Evolutionary conservation across 2,797 vertebrate genomes (phyloP), one percentile per base, ranked within the genome.

Genomic region (Anabas testudineus): DNA sequence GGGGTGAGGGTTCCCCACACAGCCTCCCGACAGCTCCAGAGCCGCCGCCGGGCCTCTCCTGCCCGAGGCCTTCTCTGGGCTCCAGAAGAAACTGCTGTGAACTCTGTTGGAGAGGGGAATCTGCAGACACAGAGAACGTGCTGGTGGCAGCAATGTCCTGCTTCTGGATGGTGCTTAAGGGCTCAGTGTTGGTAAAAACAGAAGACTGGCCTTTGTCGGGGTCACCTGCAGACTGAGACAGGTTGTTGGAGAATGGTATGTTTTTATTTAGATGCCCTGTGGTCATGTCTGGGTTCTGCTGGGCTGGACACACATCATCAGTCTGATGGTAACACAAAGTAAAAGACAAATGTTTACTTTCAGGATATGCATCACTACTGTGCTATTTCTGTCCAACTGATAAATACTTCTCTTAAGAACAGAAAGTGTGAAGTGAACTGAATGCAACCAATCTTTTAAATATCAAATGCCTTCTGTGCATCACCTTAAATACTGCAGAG

Each of bases 141-240:
- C 88, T 90, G 18, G 92, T 71, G 42, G 94, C 90, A 53, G 95
- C 90, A 42, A 97, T 95, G 85, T 99, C 97, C 86, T 97, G 97
- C 0, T 97, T 94, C 61, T 98, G 96, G 81, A 99, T 96, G 9
- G 95, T 94, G 80, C 92, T 94, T 71, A 98, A 91, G 7, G 92
- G 72, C 78, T 99, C 97, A 48, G 95, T 76, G 59, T 85, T 91
- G 76, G 90, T 90, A 83, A 95, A 98, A 68, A 94, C 92, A 71
- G 96, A 88, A 16, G 93, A 73, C 79, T 95, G 95, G 67, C 93
- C 91, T 82, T 94, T 95, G 81, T 98, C 97, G 28, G 84, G 91
- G 69, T 98, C 96, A 14, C 92, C 85, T 72, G 94, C 81, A 86
- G 95, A 88, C 81, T 94, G 95, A 73, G 96, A 88, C 89, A 96